Evolutionary conservation across 2,797 vertebrate genomes (phyloP).

Genomic region (Rousettus madagascariensis): DNA sequence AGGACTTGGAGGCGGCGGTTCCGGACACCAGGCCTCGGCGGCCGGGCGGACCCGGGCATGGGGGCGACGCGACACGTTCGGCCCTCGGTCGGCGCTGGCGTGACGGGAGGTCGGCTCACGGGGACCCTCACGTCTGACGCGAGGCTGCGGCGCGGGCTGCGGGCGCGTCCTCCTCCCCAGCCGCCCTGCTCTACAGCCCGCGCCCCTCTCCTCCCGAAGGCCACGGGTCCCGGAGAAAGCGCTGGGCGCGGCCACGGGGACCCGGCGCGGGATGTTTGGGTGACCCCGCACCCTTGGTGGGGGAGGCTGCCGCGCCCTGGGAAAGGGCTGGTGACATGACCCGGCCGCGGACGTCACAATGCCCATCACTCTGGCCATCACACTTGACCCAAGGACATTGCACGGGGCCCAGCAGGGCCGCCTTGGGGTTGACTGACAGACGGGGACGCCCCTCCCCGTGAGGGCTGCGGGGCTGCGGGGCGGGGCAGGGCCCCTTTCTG

Average conservation of each 20-base stretch:
- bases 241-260: rapidly evolving
- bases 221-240: rapidly evolving
- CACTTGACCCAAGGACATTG: rapidly evolving
- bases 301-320: too few relatives aligned
- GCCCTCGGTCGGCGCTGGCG: rapidly evolving
- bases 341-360: rapidly evolving
- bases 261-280: rapidly evolving
- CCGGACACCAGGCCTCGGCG: too few relatives aligned
- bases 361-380: rapidly evolving
- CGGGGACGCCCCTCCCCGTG: rapidly evolving
- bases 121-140: rapidly evolving
- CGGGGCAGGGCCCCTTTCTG: rapidly evolving
- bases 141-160: rapidly evolving
- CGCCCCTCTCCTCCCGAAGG: not conserved
- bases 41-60: rapidly evolving
- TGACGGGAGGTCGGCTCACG: too few relatives aligned
- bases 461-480: rapidly evolving
- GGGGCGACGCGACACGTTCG: rapidly evolving
- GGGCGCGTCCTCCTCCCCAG: too few relatives aligned
- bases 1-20: too few relatives aligned
- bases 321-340: rapidly evolving
- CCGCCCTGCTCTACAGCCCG: too few relatives aligned
- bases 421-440: not conserved
- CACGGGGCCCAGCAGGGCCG: rapidly evolving
- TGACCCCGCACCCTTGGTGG: too few relatives aligned